Evolutionary conservation across 2,113 vertebrate species (phyloP), one percentile per base, ranked within the genome.

Genomic region (Holacanthus passer): DNA sequence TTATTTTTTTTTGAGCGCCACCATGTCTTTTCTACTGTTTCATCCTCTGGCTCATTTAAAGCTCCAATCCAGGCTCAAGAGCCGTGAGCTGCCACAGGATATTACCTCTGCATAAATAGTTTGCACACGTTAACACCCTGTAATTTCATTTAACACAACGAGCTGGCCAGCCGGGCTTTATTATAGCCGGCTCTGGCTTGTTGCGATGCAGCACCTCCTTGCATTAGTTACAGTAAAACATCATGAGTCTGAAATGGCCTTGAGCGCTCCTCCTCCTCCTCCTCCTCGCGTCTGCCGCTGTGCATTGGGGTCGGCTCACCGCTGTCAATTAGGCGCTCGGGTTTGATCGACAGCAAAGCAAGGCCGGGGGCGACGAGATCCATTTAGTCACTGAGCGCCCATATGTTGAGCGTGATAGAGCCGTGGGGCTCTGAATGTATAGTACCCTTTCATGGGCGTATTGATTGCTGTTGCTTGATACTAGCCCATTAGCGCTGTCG

Each of bases 391-490:
- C 79, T 82, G 66, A 81, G 86, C 32, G 37, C 1, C 81, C 64
- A 84, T 87, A 83, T 84, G 85, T 64, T 68, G 83, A 78, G 80
- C 50, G 27, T 4, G 29, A 50, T 13, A 7, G 59, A 82, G 77
- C 81, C 14, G 32, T 1, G 11, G 86, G 65, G 70, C 80, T 79
- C 73, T 87, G 71, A 84, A 82, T 81, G 84, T 83, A 68, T 27
- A 74, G 68, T 48, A 87, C 82, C 68, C 81, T 84, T 87, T 89
- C 74, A 82, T 58, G 66, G 62, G 24, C 17, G 53, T 77, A 92
- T 89, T 70, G 92, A 93, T 93, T 22, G 47, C 68, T 59, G 60
- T 41, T n/a, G 43, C 72, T 77, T 78, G 67, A 88, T 78, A 75
- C 64, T 0, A 4, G 71, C 69, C 65, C 73, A 81, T 91, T 88